Percentiles rank a stretch among this genome's conserved stretches.
phyloP scores from a whole-genome alignment of 2,888 invertebrate genomes.

The Patella ulyssiponensis region DNA sequence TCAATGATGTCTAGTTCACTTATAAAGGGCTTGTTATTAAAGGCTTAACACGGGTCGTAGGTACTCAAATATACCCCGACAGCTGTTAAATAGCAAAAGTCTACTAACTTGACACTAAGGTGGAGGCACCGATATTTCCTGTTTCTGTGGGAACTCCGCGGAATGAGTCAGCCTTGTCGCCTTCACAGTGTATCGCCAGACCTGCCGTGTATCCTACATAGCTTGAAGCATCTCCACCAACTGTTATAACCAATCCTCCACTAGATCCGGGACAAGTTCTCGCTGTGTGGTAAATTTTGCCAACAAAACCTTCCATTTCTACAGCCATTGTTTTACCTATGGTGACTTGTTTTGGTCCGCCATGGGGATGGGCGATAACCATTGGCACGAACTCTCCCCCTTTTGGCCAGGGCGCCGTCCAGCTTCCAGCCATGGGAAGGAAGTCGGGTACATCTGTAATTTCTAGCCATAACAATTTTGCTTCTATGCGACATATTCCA shows the following conservation, averaged over 20 bases:
- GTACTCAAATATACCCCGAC: too few relatives aligned
- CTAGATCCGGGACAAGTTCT: not conserved
- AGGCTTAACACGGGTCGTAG: too few relatives aligned
- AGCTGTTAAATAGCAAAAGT: too few relatives aligned
- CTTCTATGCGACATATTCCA: not conserved
- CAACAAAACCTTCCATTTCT: not conserved
- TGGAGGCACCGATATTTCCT: not conserved
- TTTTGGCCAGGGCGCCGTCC: not conserved
- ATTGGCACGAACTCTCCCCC: not conserved
- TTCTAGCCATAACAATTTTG: not conserved
- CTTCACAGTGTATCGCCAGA: not conserved
- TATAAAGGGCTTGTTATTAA: too few relatives aligned
- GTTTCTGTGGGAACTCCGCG: not conserved
- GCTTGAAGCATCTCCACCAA: not conserved
- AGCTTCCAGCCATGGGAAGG: not conserved
- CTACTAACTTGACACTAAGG: not conserved
- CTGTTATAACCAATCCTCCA: constrained; percentile 6
- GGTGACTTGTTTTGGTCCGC: not conserved
- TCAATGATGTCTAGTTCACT: too few relatives aligned
- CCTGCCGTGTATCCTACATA: not conserved
- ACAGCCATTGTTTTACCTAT: not conserved
- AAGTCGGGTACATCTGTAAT: not conserved
- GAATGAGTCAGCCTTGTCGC: not conserved
- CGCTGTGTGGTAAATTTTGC: not conserved
- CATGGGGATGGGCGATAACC: not conserved